Conservation (phyloP, 2,888 invertebrate species). For the Ctena decussata region DNA sequence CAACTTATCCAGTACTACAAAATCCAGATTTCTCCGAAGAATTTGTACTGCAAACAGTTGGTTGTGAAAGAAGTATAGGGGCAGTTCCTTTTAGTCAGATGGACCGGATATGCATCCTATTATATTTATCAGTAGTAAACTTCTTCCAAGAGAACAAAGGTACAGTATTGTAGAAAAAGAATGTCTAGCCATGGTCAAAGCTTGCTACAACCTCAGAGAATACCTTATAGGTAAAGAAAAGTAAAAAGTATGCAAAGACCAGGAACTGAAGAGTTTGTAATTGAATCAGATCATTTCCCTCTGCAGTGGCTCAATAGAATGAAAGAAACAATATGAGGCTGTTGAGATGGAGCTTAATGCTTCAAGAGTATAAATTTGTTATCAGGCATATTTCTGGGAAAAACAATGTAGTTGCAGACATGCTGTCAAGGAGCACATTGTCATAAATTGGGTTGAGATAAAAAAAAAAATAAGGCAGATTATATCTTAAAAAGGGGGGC, state of each 20-base stretch:
- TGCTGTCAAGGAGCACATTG: background rate
- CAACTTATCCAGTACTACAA: background rate
- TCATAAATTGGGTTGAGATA: background rate
- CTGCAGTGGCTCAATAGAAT: constrained; percentile 25
- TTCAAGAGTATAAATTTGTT: background rate
- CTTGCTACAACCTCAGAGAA: background rate
- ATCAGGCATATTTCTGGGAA: constrained; percentile 8
- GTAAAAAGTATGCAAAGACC: no score
- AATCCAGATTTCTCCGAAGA: background rate
- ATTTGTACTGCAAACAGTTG: constrained; percentile 10
- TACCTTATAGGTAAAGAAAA: constrained; percentile 38
- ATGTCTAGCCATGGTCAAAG: constrained; percentile 18
- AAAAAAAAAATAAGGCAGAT: background rate
- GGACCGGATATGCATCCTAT: background rate
- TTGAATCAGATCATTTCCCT: constrained; percentile 39
- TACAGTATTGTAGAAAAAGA: constrained; percentile 13
- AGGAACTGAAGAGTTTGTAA: constrained; percentile 34
- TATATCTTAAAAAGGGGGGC: background rate
- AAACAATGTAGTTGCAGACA: background rate
- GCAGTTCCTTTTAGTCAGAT: background rate
- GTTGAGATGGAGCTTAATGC: constrained; percentile 17
- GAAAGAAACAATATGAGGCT: constrained; percentile 27
- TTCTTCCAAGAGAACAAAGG: constrained; percentile 9
- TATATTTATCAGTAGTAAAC: background rate
- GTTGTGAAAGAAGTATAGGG: background rate